phyloP scores from a whole-genome alignment of 2,888 invertebrate genomes.

The Parasteatoda lunata region DNA sequence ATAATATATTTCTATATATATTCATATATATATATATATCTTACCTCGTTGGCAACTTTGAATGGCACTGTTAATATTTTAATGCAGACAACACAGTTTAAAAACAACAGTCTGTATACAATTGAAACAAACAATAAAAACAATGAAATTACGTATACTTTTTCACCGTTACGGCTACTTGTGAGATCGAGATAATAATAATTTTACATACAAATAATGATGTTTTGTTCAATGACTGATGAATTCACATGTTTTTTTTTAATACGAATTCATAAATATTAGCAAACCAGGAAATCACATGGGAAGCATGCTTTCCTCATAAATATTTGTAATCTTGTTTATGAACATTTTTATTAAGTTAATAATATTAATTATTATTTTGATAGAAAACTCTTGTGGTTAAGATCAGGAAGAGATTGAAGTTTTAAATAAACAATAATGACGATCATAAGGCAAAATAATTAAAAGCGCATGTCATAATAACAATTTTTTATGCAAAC shows the following conservation, averaged over 20 bases:
- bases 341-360: too few species aligned
- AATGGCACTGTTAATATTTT: slow-evolving; percentile 67
- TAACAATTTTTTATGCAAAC: too few species aligned
- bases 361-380: too few species aligned
- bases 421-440: too few species aligned
- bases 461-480: too few species aligned
- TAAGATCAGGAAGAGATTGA: too few species aligned
- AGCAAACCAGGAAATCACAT: slow-evolving; percentile 46
- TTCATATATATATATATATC: slow-evolving; percentile 51
- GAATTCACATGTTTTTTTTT: slow-evolving; percentile 30
- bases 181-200: slow-evolving; percentile 62
- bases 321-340: too few species aligned
- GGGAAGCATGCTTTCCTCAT: too few species aligned
- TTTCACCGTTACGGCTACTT: slow-evolving; percentile 60
- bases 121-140: slow-evolving; percentile 64
- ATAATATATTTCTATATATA: slow-evolving; percentile 11
- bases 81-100: slow-evolving; percentile 63
- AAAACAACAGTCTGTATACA: slow-evolving; percentile 61
- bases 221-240: slow-evolving; percentile 68
- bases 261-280: slow-evolving; percentile 56
- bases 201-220: slow-evolving; percentile 64
- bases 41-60: slow-evolving; percentile 69
- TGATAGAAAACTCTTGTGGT: too few species aligned
- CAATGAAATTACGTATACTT: slow-evolving; percentile 65
- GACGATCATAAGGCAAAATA: too few species aligned